Evolutionary conservation across 2,113 vertebrate species (phyloP), one percentile per base, ranked within the genome.

Genomic region (Lasiurus borealis): DNA sequence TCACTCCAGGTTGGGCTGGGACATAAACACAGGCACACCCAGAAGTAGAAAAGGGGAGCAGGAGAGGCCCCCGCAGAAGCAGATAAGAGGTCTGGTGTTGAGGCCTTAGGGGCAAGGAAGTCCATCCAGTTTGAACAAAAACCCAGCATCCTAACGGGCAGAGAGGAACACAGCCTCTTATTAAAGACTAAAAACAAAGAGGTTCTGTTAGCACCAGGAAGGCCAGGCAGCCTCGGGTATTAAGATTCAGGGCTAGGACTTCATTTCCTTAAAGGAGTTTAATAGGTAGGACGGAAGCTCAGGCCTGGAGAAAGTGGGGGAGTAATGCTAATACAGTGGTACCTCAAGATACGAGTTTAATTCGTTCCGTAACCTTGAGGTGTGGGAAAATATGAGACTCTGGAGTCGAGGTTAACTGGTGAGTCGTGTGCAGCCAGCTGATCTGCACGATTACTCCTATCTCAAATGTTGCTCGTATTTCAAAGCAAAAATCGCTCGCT

Each of bases 81-180:
- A 90, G n/a, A 8, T 40, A 34, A 54, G n/a, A 46, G 2, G 12
- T 34, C 48, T 80, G 34, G 34, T 29, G 40, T 7, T 44, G 40
- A 46, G n/a, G 76, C 46, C 64, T 88, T 92, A 73, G 54, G 92
- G 21, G 25, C 89, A 86, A 57, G 29, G 27, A 90, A 94, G 29
- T 52, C 29, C 13, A 34, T 54, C 21, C 13, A 34, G 5, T 71
- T 59, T 76, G 5, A 16, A 76, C 59, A 88, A 88, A 94, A 90
- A 27, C 62, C n/a, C 40, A 88, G 85, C 23, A n/a, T 36, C 80
- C 52, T 40, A 82, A 36, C 14, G 44, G 40, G 52, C 82, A 89
- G 34, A 95, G 57, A 88, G 54, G 18, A 73, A 8, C 71, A 71
- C 21, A 78, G 50, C 50, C 54, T 62, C 68, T 73, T 25, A 1